Conservation (phyloP, 2,113 vertebrate species). For the Anguilla rostrata region DNA sequence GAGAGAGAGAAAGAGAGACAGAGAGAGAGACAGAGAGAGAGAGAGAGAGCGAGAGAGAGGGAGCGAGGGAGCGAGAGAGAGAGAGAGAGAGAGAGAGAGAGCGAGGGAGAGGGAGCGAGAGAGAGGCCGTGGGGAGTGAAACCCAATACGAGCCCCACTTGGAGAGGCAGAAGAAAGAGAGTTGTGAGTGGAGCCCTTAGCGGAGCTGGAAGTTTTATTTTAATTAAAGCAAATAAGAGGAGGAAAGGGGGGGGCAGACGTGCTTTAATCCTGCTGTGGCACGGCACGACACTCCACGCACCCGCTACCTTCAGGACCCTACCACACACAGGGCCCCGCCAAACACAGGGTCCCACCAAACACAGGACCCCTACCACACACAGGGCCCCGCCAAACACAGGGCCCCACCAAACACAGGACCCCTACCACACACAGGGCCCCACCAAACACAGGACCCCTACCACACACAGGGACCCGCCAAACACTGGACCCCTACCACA, state of each 20-base stretch:
- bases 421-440: too few relatives aligned
- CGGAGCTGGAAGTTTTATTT: slow-evolving; percentile 59
- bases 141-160: slow-evolving; percentile 19
- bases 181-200: slow-evolving; percentile 46
- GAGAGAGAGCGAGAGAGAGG: slow-evolving; percentile 18
- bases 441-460: too few relatives aligned
- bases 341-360: too few relatives aligned
- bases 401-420: too few relatives aligned
- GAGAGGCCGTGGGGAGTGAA: slow-evolving; percentile 35
- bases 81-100: neutral
- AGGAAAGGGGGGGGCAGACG: slow-evolving; percentile 43
- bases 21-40: neutral
- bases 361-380: too few relatives aligned
- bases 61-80: neutral
- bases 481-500: too few relatives aligned
- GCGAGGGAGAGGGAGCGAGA: neutral
- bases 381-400: too few relatives aligned
- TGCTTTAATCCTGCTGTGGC: slow-evolving; percentile 68
- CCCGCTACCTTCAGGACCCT: neutral
- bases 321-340: neutral
- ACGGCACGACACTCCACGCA: slow-evolving; percentile 44
- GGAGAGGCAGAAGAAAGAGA: slow-evolving; percentile 43
- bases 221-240: slow-evolving; percentile 69
- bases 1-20: neutral
- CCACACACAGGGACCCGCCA: too few relatives aligned